Conservation (phyloP, 2,888 invertebrate species). For the Saturnia pavonia region DNA sequence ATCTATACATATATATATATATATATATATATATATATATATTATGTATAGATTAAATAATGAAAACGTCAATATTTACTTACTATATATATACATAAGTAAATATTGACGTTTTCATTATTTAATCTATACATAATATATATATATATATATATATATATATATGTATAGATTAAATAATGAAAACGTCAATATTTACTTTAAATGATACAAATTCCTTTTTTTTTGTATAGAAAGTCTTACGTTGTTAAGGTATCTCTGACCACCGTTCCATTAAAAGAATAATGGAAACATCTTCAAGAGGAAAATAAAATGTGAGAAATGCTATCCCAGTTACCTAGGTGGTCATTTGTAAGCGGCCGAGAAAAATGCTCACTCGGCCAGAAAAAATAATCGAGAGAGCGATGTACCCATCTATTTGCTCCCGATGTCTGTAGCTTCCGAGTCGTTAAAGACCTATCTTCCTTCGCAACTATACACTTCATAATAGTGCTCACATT, state of each 20-base stretch:
- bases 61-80: no score
- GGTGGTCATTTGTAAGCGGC: slow-evolving; percentile 76
- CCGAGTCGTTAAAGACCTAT: neutral
- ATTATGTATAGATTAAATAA: no score
- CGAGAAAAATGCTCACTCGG: slow-evolving; percentile 73
- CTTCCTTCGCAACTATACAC: neutral
- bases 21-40: no score
- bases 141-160: no score
- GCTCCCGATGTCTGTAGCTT: neutral
- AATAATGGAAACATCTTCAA: slow-evolving; percentile 71
- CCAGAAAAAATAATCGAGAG: slow-evolving; percentile 71
- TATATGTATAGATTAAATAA: no score
- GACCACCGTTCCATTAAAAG: slow-evolving; percentile 72
- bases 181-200: slow-evolving; percentile 28
- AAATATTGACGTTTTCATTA: no score
- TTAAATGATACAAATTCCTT: slow-evolving; percentile 41
- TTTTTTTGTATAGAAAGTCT: slow-evolving; percentile 47
- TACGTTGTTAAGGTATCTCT: slow-evolving; percentile 59
- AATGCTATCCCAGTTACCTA: slow-evolving; percentile 69
- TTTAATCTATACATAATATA: no score
- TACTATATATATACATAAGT: no score
- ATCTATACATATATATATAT: no score
- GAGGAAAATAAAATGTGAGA: slow-evolving; percentile 69
- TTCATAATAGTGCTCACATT: neutral
- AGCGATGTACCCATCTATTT: slow-evolving; percentile 13